A percentile compares a stretch with the other conserved stretches of the same genome.
These are phyloP conservation scores for Pseudachorutes palmiensis DNA, from an alignment of 1,140 invertebrate species.

Conservation along the genomic window DNA sequence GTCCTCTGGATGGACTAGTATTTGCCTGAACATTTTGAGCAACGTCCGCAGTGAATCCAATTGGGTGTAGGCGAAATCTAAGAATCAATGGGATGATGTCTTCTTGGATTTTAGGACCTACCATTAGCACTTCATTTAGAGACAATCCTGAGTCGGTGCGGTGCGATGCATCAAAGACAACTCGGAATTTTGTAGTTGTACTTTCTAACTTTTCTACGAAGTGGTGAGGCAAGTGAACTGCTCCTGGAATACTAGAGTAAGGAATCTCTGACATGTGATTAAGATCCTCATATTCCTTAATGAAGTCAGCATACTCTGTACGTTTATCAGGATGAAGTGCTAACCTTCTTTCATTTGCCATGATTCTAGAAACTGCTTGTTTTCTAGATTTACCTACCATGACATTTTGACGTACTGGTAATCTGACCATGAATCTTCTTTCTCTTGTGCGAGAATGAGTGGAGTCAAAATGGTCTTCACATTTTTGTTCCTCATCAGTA, in stretches of 20 bases:
- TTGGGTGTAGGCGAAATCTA: conserved; percentile 23
- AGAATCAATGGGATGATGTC: conserved; percentile 17
- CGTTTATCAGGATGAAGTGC: not conserved
- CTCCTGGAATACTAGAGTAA: not conserved
- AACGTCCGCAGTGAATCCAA: conserved; percentile 37
- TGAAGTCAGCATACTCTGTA: not conserved
- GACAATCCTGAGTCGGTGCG: conserved; percentile 20
- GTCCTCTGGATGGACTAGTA: conserved; percentile 18
- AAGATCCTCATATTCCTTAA: not conserved
- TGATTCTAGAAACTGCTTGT: not conserved
- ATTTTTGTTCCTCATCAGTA: conserved; percentile 27
- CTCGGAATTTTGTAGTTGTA: conserved; percentile 31
- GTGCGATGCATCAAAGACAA: conserved; percentile 33
- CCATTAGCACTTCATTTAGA: conserved; percentile 28
- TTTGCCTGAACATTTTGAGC: conserved; percentile 36
- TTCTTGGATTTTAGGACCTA: conserved; percentile 27
- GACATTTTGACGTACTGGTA: conserved; percentile 14
- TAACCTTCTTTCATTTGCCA: not conserved
- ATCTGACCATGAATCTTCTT: conserved; percentile 38
- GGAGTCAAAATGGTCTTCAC: conserved; percentile 32
- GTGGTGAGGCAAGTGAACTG: conserved; percentile 37
- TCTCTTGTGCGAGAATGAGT: conserved; percentile 25
- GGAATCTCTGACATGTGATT: not conserved
- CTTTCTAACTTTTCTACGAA: conserved; percentile 23
- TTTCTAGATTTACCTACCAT: not conserved